Conservation (phyloP, 2,797 vertebrate genomes). For the Caiman crocodilus region DNA sequence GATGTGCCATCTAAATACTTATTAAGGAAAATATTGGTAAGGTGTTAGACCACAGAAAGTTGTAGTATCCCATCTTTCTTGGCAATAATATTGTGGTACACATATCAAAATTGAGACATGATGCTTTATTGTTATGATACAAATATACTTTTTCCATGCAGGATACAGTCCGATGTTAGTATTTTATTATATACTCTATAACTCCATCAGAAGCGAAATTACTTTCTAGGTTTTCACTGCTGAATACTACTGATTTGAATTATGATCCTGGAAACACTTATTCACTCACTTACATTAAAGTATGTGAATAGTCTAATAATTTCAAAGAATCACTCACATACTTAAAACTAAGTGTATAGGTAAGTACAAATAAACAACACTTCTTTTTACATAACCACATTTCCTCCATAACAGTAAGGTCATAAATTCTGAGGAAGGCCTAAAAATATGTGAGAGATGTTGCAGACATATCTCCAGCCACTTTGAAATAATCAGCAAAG, state of each 20-base stretch:
- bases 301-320: background rate
- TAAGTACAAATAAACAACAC: background rate
- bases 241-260: background rate
- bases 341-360: background rate
- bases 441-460: background rate
- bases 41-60: background rate
- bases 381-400: background rate
- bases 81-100: background rate
- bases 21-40: background rate
- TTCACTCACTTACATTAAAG: background rate
- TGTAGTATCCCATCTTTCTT: background rate
- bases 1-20: background rate
- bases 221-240: background rate
- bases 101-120: background rate
- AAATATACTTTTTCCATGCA: rapidly evolving
- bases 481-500: constrained; percentile 25
- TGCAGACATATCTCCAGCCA: background rate
- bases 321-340: background rate
- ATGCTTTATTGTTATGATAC: rapidly evolving
- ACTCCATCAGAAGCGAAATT: background rate
- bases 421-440: background rate
- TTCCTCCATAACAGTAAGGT: background rate
- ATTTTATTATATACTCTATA: background rate
- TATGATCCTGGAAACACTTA: background rate
- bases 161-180: background rate